Base-by-base conservation (phyloP, 2,113 vertebrate genomes). In the Megaptera novaeangliae region DNA sequence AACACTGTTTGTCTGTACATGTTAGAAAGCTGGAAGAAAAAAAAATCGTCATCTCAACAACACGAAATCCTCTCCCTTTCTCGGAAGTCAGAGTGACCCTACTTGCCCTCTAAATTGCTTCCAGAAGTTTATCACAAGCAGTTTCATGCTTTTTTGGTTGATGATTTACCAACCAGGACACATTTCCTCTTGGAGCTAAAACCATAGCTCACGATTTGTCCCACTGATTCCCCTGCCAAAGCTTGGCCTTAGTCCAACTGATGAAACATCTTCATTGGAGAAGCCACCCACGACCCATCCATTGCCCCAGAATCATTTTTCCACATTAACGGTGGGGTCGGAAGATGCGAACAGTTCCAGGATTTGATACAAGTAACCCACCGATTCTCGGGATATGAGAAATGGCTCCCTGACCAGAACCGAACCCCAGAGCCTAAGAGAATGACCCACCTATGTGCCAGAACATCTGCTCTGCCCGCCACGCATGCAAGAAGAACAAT, bases 41-140 rank as follows among this genome's bases (percentile, higher is more conserved):
- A 84, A 61, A 95, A 41, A 72, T 18, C 2, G 0, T 20, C 68
- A 81, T 69, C 46, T 77, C 66, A 96, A 95, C 66, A 84, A 86
- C 25, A 91, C 93, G 72, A 82, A 94, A 88, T 90, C 17, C 1
- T 55, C 94, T 49, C n/a, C 57, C 59, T 92, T 97, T 96, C 75
- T 96, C 21, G 7, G 85, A 95, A 97, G 68, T 97, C 59, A 84
- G 39, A 77, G 69, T 96, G 88, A 97, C 90, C 95, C 89, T 41
- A 92, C 46, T 92, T 97, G 88, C 46, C 61, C 97, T 97, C 83
- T 75, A 98, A 98, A 97, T 97, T 96, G 83, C 71, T 97, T 97
- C 96, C 97, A 97, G 91, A 97, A 96, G 63, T 96, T 85, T 97
- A 96, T 97, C 91, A 96, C 29, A 92, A 63, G 34, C 57, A 44